Conservation (phyloP, 1,140 invertebrate species). For the Heliothis virescens region DNA sequence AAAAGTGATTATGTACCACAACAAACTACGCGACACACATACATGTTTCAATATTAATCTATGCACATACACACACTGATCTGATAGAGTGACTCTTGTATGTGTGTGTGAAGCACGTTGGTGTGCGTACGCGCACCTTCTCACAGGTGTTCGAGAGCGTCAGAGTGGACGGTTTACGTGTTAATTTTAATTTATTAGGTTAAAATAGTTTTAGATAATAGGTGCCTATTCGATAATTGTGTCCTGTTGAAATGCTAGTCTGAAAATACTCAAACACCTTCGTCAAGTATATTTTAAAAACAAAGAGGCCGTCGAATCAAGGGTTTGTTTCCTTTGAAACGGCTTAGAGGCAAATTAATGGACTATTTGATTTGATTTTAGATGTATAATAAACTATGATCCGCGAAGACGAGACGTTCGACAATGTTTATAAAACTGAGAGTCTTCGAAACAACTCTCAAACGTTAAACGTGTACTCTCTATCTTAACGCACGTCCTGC, state of each 20-base stretch:
- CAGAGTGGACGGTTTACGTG: slow-evolving; percentile 40
- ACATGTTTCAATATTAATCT: background rate
- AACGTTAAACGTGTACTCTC: slow-evolving; percentile 33
- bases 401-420: too few relatives aligned
- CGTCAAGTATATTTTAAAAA: too few relatives aligned
- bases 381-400: too few relatives aligned
- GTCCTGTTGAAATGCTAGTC: too few relatives aligned
- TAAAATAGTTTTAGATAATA: too few relatives aligned
- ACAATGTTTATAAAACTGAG: too few relatives aligned
- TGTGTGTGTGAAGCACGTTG: background rate
- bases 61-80: background rate
- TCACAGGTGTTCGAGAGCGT: slow-evolving; percentile 68
- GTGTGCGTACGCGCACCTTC: background rate
- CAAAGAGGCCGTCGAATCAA: too few relatives aligned
- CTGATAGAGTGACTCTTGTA: background rate
- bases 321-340: too few relatives aligned
- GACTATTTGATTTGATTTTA: too few relatives aligned
- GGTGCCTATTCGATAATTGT: too few relatives aligned
- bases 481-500: slow-evolving; percentile 57
- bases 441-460: background rate
- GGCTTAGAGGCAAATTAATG: too few relatives aligned
- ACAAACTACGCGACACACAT: slow-evolving; percentile 19
- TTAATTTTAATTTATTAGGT: slow-evolving; percentile 9
- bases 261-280: too few relatives aligned
- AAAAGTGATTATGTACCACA: slow-evolving; percentile 36